Evolutionary conservation across 2,888 invertebrate genomes (phyloP).

Genomic region (Lycophotia porphyrea): DNA sequence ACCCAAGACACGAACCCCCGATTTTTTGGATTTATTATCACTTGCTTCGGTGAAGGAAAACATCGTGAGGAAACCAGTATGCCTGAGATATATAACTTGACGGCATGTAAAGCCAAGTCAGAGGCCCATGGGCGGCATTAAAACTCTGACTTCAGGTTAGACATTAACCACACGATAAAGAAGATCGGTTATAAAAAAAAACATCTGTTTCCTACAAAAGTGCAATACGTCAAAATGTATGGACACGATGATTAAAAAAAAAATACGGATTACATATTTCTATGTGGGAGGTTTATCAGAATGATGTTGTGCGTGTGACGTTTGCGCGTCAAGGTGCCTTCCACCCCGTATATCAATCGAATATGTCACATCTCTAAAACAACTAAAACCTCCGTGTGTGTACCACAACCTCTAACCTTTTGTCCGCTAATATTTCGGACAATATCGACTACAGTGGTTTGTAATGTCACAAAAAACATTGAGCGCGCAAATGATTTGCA

Average conservation of each 20-base stretch:
- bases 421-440: constrained; percentile 71
- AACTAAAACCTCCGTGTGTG: constrained; percentile 58
- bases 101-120: too few relatives aligned
- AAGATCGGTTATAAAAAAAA: background rate
- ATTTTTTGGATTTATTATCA: too few relatives aligned
- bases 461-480: background rate
- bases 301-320: background rate
- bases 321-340: background rate
- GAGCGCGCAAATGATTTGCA: background rate
- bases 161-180: too few relatives aligned
- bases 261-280: background rate
- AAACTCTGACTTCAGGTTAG: too few relatives aligned
- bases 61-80: too few relatives aligned
- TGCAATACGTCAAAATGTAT: background rate
- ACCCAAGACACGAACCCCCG: too few relatives aligned
- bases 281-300: background rate
- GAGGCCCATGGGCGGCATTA: too few relatives aligned
- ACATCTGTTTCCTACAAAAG: background rate
- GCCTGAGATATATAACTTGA: too few relatives aligned
- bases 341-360: background rate
- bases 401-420: constrained; percentile 85
- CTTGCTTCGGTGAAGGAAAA: too few relatives aligned
- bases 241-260: background rate
- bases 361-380: constrained; percentile 27
- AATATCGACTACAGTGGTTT: background rate